Conservation (phyloP, 2,113 vertebrate genomes). For the Leuciscus idus region DNA sequence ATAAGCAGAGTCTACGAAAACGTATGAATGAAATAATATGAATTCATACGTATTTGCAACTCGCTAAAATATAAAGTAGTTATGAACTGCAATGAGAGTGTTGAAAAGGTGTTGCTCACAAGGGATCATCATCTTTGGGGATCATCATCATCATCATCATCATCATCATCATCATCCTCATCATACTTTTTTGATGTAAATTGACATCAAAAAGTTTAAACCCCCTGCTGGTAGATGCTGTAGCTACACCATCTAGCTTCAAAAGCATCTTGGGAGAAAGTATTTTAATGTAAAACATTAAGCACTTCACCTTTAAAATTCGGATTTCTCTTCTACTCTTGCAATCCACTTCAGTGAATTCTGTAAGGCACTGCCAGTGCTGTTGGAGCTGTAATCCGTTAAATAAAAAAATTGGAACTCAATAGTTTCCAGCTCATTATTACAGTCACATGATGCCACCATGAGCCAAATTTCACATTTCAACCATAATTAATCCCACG, state of each 20-base stretch:
- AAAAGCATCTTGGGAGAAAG: neutral
- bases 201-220: neutral
- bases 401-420: neutral
- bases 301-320: neutral
- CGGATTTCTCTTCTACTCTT: neutral
- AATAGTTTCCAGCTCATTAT: constrained; percentile 29
- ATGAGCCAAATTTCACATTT: constrained; percentile 8
- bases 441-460: constrained; percentile 15
- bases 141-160: no score
- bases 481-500: constrained; percentile 6
- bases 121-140: neutral
- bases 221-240: neutral
- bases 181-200: no score
- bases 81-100: neutral
- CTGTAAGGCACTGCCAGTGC: neutral
- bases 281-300: neutral
- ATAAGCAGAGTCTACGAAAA: neutral
- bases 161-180: neutral
- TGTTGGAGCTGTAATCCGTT: neutral
- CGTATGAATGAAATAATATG: neutral
- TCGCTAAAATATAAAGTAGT: neutral
- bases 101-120: neutral
- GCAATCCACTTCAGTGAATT: neutral
- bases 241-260: neutral
- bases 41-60: neutral